phyloP scores from a whole-genome alignment of 2,888 invertebrate genomes.

The Drosophila maculinotata region DNA sequence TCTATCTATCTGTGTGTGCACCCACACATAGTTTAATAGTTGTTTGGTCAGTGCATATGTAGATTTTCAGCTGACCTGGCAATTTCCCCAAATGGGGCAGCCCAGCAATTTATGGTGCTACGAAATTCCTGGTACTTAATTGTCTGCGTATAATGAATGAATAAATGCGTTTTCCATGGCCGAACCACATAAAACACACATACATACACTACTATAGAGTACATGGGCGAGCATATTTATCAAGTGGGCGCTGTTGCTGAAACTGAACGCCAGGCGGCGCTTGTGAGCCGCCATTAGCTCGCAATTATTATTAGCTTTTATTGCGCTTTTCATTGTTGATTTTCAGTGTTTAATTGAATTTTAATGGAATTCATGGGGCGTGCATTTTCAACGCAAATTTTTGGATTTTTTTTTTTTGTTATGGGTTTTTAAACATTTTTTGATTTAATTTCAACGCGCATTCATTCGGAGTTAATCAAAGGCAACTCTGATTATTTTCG shows the following conservation, averaged over 20 bases:
- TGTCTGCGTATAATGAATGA: conserved; percentile 81
- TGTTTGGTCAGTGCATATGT: conserved; percentile 79
- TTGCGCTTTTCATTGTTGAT: conserved; percentile 52
- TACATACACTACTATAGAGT: conserved; percentile 1
- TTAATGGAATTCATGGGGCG: conserved; percentile 75
- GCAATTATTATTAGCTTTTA: conserved; percentile 78
- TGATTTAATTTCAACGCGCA: conserved; percentile 53
- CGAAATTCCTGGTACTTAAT: conserved; percentile 82
- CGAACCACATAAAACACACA: conserved; percentile 3
- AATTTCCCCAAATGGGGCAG: conserved; percentile 40
- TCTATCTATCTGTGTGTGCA: neutral
- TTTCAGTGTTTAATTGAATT: conserved; percentile 74
- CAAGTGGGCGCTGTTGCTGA: conserved; percentile 21
- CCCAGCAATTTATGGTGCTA: conserved; percentile 69
- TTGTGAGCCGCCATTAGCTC: conserved; percentile 51
- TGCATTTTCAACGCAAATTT: conserved; percentile 23
- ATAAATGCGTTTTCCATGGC: conserved; percentile 64
- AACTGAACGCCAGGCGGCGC: conserved; percentile 35
- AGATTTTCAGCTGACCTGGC: conserved; percentile 79
- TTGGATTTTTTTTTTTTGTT: conserved; percentile 12
- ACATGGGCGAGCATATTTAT: conserved; percentile 36
- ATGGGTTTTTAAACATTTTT: conserved; percentile 12
- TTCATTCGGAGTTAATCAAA: conserved; percentile 66
- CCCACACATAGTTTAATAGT: conserved; percentile 74
- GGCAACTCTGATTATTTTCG: conserved; percentile 67